Evolutionary conservation across 2,113 vertebrate species (phyloP).

Genomic region (human): DNA sequence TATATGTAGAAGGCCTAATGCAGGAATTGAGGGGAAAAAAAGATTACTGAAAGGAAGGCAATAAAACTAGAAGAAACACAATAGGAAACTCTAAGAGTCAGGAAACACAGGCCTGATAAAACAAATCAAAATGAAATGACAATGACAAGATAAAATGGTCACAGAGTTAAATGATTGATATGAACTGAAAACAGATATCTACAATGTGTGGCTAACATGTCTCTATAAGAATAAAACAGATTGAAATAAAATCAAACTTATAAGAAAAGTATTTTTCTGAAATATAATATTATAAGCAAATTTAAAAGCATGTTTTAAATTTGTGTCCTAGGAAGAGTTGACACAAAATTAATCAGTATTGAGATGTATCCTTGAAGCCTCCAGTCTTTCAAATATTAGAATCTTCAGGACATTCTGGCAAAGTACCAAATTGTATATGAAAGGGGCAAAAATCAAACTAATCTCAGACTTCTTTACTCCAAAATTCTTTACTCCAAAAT

Average conservation of each 20-base stretch:
- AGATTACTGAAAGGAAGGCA: neutral
- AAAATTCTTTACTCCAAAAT: too few relatives aligned
- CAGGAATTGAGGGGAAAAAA: neutral
- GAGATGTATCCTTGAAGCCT: neutral
- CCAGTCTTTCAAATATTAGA: neutral
- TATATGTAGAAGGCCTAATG: neutral
- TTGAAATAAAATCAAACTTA: neutral
- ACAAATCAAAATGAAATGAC: neutral
- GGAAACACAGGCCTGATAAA: neutral
- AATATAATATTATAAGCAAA: neutral
- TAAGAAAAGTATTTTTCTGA: neutral
- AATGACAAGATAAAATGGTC: neutral
- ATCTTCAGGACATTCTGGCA: neutral
- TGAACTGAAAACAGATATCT: neutral
- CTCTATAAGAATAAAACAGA: neutral
- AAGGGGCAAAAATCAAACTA: neutral
- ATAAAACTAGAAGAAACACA: neutral
- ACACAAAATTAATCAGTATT: neutral
- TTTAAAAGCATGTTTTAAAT: neutral
- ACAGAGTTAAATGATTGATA: neutral
- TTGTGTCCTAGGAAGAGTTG: neutral
- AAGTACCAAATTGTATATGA: neutral
- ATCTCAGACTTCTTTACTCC: neutral
- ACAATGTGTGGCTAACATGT: neutral
- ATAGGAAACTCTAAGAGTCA: neutral